Percentiles rank a stretch among this genome's conserved stretches.
These are phyloP conservation scores for Siderastrea siderea DNA, from an alignment of 92 coral and sea anemone species.

Conservation along the genomic window DNA sequence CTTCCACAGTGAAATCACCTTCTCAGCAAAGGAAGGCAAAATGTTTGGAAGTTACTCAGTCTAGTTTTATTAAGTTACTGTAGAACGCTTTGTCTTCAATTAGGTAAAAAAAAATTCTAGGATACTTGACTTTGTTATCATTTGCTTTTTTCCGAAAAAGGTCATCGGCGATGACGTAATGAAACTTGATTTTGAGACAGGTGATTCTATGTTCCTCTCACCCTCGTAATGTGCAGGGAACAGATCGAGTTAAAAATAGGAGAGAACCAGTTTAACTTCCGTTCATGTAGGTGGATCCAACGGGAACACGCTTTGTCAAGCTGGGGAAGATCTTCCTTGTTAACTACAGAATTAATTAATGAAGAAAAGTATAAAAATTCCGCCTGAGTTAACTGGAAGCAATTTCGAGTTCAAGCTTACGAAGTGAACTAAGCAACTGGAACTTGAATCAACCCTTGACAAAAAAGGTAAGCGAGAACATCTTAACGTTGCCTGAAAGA, in stretches of 20 bases:
- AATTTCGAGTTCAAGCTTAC: not conserved
- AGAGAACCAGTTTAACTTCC: not conserved
- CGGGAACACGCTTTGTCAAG: not conserved
- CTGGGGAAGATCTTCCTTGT: not conserved
- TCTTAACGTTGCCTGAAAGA: not conserved
- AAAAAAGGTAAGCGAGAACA: not conserved
- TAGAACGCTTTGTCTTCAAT: no score
- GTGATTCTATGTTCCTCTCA: not conserved
- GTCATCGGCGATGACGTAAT: no score
- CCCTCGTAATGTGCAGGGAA: not conserved
- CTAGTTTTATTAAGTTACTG: not conserved
- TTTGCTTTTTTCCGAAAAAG: no score
- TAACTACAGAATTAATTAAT: not conserved
- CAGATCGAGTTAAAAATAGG: not conserved
- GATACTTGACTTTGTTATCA: no score
- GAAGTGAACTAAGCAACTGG: not conserved
- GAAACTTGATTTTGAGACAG: not conserved
- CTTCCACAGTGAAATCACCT: no score
- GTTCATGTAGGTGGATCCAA: conserved; percentile 4
- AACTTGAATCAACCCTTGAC: not conserved
- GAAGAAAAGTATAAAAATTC: not conserved
- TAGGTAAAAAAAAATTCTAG: no score
- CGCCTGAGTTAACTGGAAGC: not conserved
- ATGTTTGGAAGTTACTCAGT: no score
- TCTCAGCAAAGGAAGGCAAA: no score